Conservation (phyloP, 2,113 vertebrate species). For the Lepus americanus region DNA sequence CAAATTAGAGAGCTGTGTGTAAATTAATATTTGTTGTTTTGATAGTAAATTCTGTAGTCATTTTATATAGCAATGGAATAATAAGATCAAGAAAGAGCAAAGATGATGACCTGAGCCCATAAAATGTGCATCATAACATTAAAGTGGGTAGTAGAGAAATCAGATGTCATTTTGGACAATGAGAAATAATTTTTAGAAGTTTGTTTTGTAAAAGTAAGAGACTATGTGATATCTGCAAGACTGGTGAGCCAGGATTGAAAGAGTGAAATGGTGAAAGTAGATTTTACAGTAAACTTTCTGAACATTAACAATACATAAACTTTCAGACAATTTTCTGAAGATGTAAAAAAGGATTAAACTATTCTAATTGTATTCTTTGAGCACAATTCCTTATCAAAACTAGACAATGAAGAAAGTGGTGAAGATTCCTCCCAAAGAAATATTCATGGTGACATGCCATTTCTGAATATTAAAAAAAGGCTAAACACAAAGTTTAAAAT, state of each 20-base stretch:
- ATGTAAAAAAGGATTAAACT: background rate
- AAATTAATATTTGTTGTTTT: background rate
- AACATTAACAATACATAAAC: background rate
- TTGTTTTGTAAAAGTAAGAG: background rate
- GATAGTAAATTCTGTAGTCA: background rate
- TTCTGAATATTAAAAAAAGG: background rate
- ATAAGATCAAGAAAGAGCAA: background rate
- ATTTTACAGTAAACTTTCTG: background rate
- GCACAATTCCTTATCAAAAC: background rate
- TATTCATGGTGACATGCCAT: background rate
- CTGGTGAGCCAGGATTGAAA: background rate
- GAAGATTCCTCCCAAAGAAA: background rate
- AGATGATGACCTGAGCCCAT: background rate
- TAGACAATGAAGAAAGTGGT: slow-evolving; percentile 15
- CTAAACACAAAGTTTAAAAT: background rate
- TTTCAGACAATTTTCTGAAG: background rate
- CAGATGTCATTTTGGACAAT: background rate
- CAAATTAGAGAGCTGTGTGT: background rate
- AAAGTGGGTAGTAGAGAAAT: background rate
- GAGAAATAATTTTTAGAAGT: background rate
- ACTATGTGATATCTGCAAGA: background rate
- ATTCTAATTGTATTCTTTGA: background rate
- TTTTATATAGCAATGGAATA: background rate
- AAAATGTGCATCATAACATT: background rate
- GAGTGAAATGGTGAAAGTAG: background rate